Conservation (phyloP, 2,888 invertebrate species). For the Hypsopygia costalis region DNA sequence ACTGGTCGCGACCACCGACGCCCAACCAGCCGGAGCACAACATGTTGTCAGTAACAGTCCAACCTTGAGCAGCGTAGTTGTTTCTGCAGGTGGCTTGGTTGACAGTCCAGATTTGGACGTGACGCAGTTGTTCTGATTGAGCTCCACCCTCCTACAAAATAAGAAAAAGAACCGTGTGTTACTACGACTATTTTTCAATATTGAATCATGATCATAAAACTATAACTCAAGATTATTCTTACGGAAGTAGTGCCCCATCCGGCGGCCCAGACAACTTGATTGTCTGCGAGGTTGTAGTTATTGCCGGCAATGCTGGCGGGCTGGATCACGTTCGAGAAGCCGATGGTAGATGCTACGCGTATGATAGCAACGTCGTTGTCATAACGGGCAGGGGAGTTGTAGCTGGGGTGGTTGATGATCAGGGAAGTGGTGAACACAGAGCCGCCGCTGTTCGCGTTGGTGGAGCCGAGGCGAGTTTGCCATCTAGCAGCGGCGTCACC, state of each 20-base stretch:
- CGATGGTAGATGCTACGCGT: conserved; percentile 15
- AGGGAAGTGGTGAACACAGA: conserved; percentile 11
- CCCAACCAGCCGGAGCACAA: conserved; percentile 50
- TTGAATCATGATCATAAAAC: too few relatives aligned
- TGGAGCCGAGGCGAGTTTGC: conserved; percentile 30
- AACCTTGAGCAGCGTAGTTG: conserved; percentile 23
- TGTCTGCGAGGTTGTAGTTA: conserved; percentile 30
- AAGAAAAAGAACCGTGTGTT: too few relatives aligned
- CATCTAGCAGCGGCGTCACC: conserved; percentile 23
- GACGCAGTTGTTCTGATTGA: conserved; percentile 32
- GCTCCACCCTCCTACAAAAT: not conserved
- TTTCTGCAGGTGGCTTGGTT: conserved; percentile 31
- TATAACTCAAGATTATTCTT: conserved; percentile 15
- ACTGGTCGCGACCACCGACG: conserved; percentile 56
- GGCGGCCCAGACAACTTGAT: conserved; percentile 31
- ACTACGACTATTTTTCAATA: too few relatives aligned
- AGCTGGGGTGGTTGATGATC: conserved; percentile 30
- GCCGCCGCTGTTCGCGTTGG: conserved; percentile 25
- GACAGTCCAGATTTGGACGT: conserved; percentile 37
- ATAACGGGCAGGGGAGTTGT: conserved; percentile 19
- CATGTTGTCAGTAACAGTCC: conserved; percentile 38
- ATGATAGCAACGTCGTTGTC: conserved; percentile 37
- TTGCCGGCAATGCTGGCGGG: conserved; percentile 27
- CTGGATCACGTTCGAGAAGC: conserved; percentile 19
- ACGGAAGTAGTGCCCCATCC: conserved; percentile 36